Percentiles rank a stretch among this genome's conserved stretches.
Conservation (phyloP, 2,113 vertebrate species). For the Tachycineta bicolor region DNA sequence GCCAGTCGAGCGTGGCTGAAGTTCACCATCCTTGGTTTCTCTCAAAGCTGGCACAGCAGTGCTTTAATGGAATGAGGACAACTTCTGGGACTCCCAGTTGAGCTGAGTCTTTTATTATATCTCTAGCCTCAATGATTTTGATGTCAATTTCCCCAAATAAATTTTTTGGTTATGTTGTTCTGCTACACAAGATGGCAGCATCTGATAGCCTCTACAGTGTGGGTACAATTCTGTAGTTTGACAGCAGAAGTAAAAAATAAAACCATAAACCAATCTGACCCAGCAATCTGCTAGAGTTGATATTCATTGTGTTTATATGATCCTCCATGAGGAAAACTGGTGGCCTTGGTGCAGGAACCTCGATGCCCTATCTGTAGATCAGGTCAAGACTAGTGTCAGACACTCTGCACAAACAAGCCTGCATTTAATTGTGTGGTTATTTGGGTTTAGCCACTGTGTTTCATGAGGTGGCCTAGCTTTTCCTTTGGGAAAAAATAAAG, state of each 20-base stretch:
- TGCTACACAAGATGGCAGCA: not conserved
- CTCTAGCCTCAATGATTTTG: not conserved
- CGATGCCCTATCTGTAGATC: not conserved
- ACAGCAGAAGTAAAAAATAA: not conserved
- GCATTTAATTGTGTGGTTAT: not conserved
- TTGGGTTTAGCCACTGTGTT: not conserved
- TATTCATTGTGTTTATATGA: not conserved
- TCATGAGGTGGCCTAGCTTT: not conserved
- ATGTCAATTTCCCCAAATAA: not conserved
- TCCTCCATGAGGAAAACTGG: not conserved
- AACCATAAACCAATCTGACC: not conserved
- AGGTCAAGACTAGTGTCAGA: not conserved
- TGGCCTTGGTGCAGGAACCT: not conserved
- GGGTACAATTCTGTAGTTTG: not conserved
- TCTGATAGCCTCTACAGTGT: not conserved
- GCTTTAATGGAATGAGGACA: not conserved
- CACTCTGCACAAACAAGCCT: not conserved
- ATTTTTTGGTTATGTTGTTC: rapidly evolving
- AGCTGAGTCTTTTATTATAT: not conserved
- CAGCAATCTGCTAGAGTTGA: not conserved
- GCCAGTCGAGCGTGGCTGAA: not conserved
- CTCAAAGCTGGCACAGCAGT: not conserved
- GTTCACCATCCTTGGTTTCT: not conserved
- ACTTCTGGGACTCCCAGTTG: not conserved
- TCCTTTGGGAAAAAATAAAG: no score